Evolutionary conservation across 2,113 vertebrate genomes (phyloP), one percentile per base, ranked within the genome.

Genomic region (Cranoglanis bouderius): DNA sequence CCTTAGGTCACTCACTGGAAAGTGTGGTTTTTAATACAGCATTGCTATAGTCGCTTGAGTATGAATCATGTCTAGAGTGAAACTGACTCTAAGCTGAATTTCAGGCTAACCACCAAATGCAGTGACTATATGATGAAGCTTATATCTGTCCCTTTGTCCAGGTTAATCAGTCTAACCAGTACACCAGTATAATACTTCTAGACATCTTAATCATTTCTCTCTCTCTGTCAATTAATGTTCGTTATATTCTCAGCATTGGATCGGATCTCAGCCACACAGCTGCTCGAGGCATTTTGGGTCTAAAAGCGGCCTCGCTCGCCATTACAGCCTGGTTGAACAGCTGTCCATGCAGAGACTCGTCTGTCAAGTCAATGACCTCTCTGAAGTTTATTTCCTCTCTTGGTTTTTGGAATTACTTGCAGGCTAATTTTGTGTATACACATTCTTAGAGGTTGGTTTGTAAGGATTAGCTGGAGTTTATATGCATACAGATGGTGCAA

Each of bases 381-480:
- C 59, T 89, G 74, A 63, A 84, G 85, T 91, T 89, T 88, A 78
- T 88, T 90, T 87, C 75, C 85, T 88, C 85, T 38, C 35, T 40
- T 78, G 70, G 46, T 85, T 74, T 89, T 75, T 46, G n/a, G 38
- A 61, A 51, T 40, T 49, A 59, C 70, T 63, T 32, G 74, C 57
- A 59, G 49, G 51, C 40, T 35, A 10, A 46, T 87, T 88, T 90
- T 59, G 74, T 85, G 40, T 72, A n/a, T 72, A 82, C 26, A 88
- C 87, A 84, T 86, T 90, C 65, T 85, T 84, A 32, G 38, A 75
- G 46, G 53, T 35, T 89, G 51, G 59, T 90, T 65, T 83, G 82
- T 84, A 35, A 46, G 89, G 83, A 91, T 91, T 84, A 90, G 74
- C 85, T 43, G 29, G 65, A 81, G 84, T 90, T 87, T 87, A 84